Conservation (phyloP, 2,113 vertebrate species). For the Sinocyclocheilus anophthalmus region DNA sequence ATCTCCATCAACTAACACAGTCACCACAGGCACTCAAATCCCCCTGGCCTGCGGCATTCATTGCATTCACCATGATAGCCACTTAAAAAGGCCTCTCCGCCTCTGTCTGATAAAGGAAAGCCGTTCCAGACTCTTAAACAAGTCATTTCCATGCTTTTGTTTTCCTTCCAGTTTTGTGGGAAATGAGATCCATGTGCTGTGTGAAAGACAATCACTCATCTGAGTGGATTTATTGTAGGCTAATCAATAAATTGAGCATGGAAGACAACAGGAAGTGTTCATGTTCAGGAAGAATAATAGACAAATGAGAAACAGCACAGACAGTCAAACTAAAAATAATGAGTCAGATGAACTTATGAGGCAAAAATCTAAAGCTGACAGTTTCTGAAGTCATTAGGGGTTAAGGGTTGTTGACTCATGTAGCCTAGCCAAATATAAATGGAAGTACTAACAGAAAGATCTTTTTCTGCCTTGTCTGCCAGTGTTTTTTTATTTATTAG, state of each 20-base stretch:
- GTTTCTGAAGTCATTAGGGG: background rate
- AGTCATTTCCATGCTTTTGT: conserved; percentile 8
- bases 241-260: background rate
- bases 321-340: background rate
- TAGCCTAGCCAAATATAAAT: too few relatives aligned
- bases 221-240: background rate
- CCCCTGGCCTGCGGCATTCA: background rate
- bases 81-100: conserved; percentile 27
- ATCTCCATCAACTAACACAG: conserved; percentile 3
- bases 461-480: background rate
- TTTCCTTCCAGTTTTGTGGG: conserved; percentile 15
- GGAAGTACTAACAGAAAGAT: too few relatives aligned
- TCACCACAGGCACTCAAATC: background rate
- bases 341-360: background rate
- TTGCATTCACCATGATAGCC: conserved; percentile 36
- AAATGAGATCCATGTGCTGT: conserved; percentile 8
- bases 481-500: too few relatives aligned
- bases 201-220: background rate
- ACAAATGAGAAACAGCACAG: background rate
- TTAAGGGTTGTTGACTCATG: too few relatives aligned
- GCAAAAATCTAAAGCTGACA: background rate
- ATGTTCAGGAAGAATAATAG: background rate
- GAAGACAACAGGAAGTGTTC: background rate
- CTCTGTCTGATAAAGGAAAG: conserved; percentile 39
- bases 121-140: conserved; percentile 30